Evolutionary conservation across 2,888 invertebrate species (phyloP).

Genomic region (Plebejus anna): DNA sequence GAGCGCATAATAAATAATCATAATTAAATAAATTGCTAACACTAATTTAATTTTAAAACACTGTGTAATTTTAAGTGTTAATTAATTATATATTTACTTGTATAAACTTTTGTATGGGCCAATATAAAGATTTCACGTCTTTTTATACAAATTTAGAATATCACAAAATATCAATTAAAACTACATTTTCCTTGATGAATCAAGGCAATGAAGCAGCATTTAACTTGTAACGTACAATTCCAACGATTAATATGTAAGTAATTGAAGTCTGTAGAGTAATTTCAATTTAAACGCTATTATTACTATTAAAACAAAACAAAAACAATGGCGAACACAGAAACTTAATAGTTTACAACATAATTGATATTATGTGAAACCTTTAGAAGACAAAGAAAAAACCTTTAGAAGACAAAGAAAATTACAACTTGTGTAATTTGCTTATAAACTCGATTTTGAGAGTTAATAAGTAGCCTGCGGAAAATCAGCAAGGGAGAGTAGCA

Average conservation of each 20-base stretch:
- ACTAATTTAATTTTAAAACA: too few relatives aligned
- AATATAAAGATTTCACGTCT: too few relatives aligned
- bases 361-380: neutral
- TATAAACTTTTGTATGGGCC: too few relatives aligned
- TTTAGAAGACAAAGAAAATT: neutral
- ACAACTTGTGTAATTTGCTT: neutral
- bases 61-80: too few relatives aligned
- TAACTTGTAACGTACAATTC: neutral
- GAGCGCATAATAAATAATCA: neutral
- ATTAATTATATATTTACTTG: too few relatives aligned
- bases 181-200: neutral
- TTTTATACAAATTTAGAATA: too few relatives aligned
- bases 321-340: slow-evolving; percentile 1
- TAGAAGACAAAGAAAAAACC: neutral
- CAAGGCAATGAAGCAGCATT: neutral
- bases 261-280: neutral
- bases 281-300: neutral
- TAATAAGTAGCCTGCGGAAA: too few relatives aligned
- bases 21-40: neutral
- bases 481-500: too few relatives aligned
- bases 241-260: neutral
- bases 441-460: too few relatives aligned
- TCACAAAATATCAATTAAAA: too few relatives aligned
- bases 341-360: neutral
- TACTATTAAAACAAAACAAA: slow-evolving; percentile 19